Evolutionary conservation across 2,888 invertebrate genomes (phyloP).

Genomic region (Drosophila greeni): DNA sequence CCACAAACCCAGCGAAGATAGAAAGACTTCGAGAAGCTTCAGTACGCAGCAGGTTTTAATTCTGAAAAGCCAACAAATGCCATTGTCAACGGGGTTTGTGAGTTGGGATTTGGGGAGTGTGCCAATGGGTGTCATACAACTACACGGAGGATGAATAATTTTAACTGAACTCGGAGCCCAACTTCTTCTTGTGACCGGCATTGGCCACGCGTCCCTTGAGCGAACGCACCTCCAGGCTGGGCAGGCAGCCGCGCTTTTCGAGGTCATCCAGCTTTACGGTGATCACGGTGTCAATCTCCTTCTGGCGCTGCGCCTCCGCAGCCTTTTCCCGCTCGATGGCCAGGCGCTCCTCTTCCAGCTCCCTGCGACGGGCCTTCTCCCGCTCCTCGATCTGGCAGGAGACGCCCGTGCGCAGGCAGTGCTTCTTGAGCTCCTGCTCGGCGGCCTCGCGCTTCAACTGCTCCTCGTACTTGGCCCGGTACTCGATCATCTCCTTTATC

Average conservation of each 20-base stretch:
- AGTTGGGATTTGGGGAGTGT: conserved; percentile 3
- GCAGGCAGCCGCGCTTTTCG: conserved; percentile 50
- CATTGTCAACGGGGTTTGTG: conserved; percentile 16
- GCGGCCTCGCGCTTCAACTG: conserved; percentile 41
- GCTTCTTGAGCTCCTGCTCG: conserved; percentile 34
- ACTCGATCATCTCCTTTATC: conserved; percentile 41
- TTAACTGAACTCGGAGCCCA: conserved; percentile 24
- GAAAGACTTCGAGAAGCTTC: conserved; percentile 2
- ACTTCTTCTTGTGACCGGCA: conserved; percentile 26
- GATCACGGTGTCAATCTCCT: conserved; percentile 65
- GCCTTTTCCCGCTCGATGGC: conserved; percentile 12
- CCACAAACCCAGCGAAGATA: neutral
- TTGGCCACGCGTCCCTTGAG: conserved; percentile 51
- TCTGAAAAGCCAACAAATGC: conserved; percentile 27
- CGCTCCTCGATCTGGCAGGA: conserved; percentile 60
- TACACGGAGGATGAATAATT: neutral
- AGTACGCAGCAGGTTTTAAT: conserved; percentile 20
- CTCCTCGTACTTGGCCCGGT: conserved; percentile 34
- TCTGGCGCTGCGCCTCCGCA: conserved; percentile 45
- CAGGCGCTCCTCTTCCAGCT: conserved; percentile 49
- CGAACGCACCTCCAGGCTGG: conserved; percentile 38
- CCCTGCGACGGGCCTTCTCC: conserved; percentile 52
- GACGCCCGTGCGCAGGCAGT: conserved; percentile 45
- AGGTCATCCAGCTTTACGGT: conserved; percentile 58
- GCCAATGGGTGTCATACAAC: neutral